Percentiles rank a stretch among this genome's conserved stretches.
These are phyloP conservation scores for Rhabdophis nuchalis DNA, from an alignment of 2,797 vertebrate genomes.

Conservation along the genomic window DNA sequence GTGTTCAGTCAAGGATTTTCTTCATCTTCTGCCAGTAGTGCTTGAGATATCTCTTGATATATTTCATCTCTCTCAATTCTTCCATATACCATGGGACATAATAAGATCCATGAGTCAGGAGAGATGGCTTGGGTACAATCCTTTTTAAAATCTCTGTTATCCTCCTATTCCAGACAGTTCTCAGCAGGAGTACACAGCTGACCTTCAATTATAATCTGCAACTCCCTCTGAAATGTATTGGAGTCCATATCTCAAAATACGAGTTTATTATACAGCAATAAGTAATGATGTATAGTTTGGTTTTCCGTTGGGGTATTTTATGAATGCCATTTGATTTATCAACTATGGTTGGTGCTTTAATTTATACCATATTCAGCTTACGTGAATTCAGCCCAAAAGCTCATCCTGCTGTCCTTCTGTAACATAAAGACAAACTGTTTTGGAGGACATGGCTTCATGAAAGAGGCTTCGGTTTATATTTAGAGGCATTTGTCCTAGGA, in stretches of 20 bases:
- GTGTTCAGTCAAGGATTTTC: not conserved
- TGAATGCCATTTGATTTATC: not conserved
- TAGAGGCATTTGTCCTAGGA: not conserved
- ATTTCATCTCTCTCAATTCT: not conserved
- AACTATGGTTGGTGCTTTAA: not conserved
- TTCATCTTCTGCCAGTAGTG: not conserved
- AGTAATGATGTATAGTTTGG: not conserved
- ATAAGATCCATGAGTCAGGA: not conserved
- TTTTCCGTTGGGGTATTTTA: not conserved
- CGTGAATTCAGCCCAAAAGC: not conserved
- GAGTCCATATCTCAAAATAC: not conserved
- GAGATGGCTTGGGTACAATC: not conserved
- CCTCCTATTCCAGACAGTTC: not conserved
- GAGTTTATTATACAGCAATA: not conserved
- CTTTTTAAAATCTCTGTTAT: not conserved
- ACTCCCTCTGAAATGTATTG: not conserved
- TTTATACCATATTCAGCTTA: not conserved
- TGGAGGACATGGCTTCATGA: not conserved
- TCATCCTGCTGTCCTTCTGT: not conserved
- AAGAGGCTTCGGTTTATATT: not conserved
- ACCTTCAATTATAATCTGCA: not conserved
- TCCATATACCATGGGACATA: not conserved
- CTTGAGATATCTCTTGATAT: not conserved
- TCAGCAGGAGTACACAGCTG: not conserved
- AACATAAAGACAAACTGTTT: not conserved